These are phyloP conservation scores for Hymenopus coronatus DNA, from an alignment of 2,888 invertebrate genomes.

Conservation along the genomic window DNA sequence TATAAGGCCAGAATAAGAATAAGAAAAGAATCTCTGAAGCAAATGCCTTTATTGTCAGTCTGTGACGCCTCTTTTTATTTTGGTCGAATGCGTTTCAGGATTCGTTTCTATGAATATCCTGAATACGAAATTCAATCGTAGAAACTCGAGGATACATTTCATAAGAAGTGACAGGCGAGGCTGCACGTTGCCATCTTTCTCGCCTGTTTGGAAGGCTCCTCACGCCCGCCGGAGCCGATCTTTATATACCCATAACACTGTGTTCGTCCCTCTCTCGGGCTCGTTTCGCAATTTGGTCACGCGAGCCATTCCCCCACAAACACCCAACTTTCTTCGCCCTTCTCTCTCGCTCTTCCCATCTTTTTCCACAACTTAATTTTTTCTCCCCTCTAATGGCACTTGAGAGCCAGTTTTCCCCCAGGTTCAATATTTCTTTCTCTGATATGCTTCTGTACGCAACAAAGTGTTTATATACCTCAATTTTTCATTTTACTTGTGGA, in stretches of 20 bases:
- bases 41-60: background rate
- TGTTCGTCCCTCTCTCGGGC: slow-evolving; percentile 40
- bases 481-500: background rate
- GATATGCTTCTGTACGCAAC: background rate
- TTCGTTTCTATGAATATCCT: background rate
- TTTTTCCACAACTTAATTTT: background rate
- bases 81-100: background rate
- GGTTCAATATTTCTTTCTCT: background rate
- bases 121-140: background rate
- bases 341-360: slow-evolving; percentile 35
- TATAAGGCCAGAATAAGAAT: too few relatives aligned
- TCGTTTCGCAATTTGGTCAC: slow-evolving; percentile 50
- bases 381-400: background rate
- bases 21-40: background rate
- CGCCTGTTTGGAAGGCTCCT: background rate
- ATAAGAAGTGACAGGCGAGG: background rate
- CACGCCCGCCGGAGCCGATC: background rate
- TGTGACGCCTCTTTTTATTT: background rate
- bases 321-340: slow-evolving; percentile 21
- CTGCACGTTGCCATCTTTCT: background rate
- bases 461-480: background rate
- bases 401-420: background rate
- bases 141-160: background rate
- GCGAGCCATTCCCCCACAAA: slow-evolving; percentile 43
- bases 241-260: slow-evolving; percentile 18